Percentiles rank a stretch among this genome's conserved stretches.
phyloP scores from a whole-genome alignment of 2,888 invertebrate genomes.

The Anaspis maculata region DNA sequence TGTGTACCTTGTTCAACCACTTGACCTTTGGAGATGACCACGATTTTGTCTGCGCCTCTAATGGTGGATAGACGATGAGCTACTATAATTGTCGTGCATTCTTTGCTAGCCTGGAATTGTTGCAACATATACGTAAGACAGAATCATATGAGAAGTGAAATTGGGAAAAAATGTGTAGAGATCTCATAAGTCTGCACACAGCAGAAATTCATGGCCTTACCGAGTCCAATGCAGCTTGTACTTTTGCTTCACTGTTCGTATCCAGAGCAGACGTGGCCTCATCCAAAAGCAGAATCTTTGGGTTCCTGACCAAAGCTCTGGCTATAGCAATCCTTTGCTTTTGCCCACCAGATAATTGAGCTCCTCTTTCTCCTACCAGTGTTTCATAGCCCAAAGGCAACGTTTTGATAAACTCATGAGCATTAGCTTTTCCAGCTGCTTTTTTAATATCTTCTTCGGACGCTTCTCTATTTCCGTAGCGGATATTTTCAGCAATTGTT shows the following conservation, averaged over 20 bases:
- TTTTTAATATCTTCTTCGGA: constrained; percentile 57
- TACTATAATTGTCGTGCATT: constrained; percentile 70
- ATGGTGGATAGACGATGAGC: constrained; percentile 72
- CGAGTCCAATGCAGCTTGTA: constrained; percentile 72
- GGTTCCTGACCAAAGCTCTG: constrained; percentile 73
- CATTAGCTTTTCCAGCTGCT: constrained; percentile 68
- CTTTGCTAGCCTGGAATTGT: constrained; percentile 62
- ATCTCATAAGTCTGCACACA: too few species aligned
- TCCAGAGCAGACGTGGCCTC: constrained; percentile 89
- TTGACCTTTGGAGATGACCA: constrained; percentile 59
- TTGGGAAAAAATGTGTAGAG: too few species aligned
- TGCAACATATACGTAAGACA: too few species aligned
- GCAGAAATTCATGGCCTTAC: too few species aligned
- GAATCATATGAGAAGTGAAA: too few species aligned
- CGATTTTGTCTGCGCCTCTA: constrained; percentile 61
- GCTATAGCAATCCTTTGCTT: constrained; percentile 87
- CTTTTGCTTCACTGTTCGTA: constrained; percentile 76
- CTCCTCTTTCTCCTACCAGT: constrained; percentile 76
- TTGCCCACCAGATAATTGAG: constrained; percentile 72
- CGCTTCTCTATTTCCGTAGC: constrained; percentile 60
- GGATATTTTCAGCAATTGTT: constrained; percentile 77
- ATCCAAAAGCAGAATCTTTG: constrained; percentile 69
- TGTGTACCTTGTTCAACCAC: constrained; percentile 67
- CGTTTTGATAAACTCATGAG: constrained; percentile 66
- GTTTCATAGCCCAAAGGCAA: constrained; percentile 76